Evolutionary conservation across 2,888 invertebrate genomes (phyloP).

Genomic region (Idaea straminata): DNA sequence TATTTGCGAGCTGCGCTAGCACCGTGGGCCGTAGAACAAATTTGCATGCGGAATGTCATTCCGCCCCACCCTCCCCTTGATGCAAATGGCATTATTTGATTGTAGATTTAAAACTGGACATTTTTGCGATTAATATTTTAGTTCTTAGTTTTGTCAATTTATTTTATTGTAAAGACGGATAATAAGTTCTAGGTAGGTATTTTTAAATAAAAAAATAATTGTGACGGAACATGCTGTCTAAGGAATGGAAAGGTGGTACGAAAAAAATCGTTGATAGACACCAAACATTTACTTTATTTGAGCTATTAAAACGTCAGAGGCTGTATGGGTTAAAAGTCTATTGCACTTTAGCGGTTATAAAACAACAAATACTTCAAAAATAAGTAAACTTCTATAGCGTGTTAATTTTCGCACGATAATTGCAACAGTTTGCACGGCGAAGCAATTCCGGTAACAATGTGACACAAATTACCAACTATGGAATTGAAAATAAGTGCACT

Average conservation of each 20-base stretch:
- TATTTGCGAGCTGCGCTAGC: not conserved
- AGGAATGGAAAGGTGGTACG: too few relatives aligned
- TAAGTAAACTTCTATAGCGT: not conserved
- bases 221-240: too few relatives aligned
- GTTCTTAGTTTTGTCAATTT: not conserved
- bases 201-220: too few relatives aligned
- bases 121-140: not conserved
- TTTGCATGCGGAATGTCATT: constrained; percentile 40
- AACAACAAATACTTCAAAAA: too few relatives aligned
- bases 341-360: too few relatives aligned
- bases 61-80: constrained; percentile 4
- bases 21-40: constrained; percentile 35
- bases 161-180: not conserved
- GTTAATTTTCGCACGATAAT: not conserved
- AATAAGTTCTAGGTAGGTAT: not conserved
- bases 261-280: too few relatives aligned
- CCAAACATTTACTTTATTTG: too few relatives aligned
- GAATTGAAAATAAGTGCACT: not conserved
- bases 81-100: constrained; percentile 2
- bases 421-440: not conserved
- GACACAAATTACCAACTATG: not conserved
- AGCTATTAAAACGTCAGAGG: too few relatives aligned
- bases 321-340: too few relatives aligned
- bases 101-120: not conserved
- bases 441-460: not conserved